phyloP scores from a whole-genome alignment of 2,888 invertebrate genomes.

The Sepiola atlantica region DNA sequence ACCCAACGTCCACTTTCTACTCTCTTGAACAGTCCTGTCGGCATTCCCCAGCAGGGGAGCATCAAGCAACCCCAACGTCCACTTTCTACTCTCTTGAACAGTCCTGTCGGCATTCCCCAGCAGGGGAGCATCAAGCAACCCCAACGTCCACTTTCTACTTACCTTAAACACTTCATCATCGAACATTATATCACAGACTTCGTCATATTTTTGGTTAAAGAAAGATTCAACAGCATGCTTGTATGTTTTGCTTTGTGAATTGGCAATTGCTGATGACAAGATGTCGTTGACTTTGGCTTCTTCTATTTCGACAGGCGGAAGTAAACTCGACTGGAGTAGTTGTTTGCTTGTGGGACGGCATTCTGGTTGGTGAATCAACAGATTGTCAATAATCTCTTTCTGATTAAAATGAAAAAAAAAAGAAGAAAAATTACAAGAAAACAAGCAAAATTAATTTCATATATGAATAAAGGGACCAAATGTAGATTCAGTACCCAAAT shows the following conservation, averaged over 20 bases:
- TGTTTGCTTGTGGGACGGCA: constrained; percentile 90
- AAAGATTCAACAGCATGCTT: constrained; percentile 77
- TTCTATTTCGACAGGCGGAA: constrained; percentile 89
- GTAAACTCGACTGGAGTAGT: constrained; percentile 85
- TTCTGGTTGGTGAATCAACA: constrained; percentile 89
- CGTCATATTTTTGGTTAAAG: constrained; percentile 78
- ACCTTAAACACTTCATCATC: constrained; percentile 79
- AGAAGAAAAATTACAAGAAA: neutral
- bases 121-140: no score
- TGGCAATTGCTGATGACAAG: constrained; percentile 85
- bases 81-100: no score
- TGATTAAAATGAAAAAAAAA: constrained; percentile 52
- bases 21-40: no score
- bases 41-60: no score
- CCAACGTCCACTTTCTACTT: constrained; percentile 15
- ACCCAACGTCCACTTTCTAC: no score
- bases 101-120: no score
- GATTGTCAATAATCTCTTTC: constrained; percentile 78
- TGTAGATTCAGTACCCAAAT: neutral
- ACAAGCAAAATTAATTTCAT: neutral
- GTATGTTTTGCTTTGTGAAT: constrained; percentile 86
- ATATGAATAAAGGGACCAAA: neutral
- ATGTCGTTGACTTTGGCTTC: constrained; percentile 87
- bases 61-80: no score
- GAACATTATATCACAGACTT: constrained; percentile 87